Percentiles rank a stretch among this genome's conserved stretches.
Conservation (phyloP, 2,888 invertebrate genomes). For the Molanna angustata region DNA sequence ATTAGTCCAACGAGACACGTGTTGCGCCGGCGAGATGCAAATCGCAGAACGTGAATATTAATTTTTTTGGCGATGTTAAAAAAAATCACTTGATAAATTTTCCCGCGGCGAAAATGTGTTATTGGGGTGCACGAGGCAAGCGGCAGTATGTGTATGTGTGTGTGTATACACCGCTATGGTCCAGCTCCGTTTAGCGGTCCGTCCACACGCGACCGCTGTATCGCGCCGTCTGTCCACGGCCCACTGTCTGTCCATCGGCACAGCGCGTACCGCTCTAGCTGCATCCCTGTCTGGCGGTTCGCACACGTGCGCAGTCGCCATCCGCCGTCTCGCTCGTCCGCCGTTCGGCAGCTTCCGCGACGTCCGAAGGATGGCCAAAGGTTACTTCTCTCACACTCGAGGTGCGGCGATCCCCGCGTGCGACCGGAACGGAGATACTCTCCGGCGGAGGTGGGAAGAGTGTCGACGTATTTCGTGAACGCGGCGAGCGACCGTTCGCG, state of each 20-base stretch:
- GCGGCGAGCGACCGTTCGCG: too few relatives aligned
- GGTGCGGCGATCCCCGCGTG: constrained; percentile 14
- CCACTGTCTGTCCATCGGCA: constrained; percentile 48
- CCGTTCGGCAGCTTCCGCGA: constrained; percentile 23
- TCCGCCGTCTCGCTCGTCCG: constrained; percentile 17
- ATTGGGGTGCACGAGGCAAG: too few relatives aligned
- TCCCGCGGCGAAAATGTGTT: too few relatives aligned
- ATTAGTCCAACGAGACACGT: too few relatives aligned
- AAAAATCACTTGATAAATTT: too few relatives aligned
- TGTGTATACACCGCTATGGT: too few relatives aligned
- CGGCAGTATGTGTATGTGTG: too few relatives aligned
- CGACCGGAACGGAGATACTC: constrained; percentile 8
- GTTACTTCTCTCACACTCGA: constrained; percentile 20
- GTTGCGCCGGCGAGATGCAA: too few relatives aligned
- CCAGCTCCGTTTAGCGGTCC: too few relatives aligned
- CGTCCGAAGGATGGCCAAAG: constrained; percentile 26
- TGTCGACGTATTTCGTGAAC: background rate
- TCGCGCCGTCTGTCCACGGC: constrained; percentile 52
- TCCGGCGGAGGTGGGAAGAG: background rate
- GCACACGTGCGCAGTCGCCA: constrained; percentile 21
- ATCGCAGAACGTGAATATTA: too few relatives aligned
- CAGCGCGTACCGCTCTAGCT: constrained; percentile 11
- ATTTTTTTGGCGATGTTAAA: too few relatives aligned
- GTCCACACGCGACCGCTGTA: constrained; percentile 59
- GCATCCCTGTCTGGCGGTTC: constrained; percentile 14